These are phyloP conservation scores for Palythoa caribaeorum DNA, from an alignment of 92 coral and sea anemone species.

Conservation along the genomic window DNA sequence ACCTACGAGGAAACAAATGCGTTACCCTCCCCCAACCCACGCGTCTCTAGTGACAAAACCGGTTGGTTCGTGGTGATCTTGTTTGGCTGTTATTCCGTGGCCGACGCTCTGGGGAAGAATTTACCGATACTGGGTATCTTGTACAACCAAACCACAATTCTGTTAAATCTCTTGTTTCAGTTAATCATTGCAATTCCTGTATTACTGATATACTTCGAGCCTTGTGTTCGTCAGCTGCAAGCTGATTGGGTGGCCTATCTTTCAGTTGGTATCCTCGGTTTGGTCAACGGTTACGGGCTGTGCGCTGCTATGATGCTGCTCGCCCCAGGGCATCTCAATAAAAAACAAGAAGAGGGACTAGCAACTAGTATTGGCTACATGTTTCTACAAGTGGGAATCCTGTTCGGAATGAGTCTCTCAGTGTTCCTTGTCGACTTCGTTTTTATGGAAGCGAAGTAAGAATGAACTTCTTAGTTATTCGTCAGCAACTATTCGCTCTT, in stretches of 20 bases:
- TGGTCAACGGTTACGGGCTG: constrained; percentile 87
- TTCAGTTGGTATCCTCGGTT: constrained; percentile 77
- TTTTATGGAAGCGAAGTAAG: constrained; percentile 57
- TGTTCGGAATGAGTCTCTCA: constrained; percentile 75
- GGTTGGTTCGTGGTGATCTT: constrained; percentile 91
- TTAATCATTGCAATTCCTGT: constrained; percentile 84
- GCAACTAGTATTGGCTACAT: constrained; percentile 92
- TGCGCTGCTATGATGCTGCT: constrained; percentile 94
- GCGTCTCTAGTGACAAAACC: constrained; percentile 73
- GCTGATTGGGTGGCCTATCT: constrained; percentile 87
- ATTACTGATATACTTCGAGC: constrained; percentile 84
- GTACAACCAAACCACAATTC: constrained; percentile 78
- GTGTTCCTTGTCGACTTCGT: constrained; percentile 85
- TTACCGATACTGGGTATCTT: constrained; percentile 85
- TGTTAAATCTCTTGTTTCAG: constrained; percentile 79
- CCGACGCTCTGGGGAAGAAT: constrained; percentile 87
- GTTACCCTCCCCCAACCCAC: constrained; percentile 37
- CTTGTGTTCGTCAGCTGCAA: constrained; percentile 79
- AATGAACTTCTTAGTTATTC: too few relatives aligned
- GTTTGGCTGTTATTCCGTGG: constrained; percentile 88
- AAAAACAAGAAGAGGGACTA: constrained; percentile 82
- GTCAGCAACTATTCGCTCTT: too few relatives aligned
- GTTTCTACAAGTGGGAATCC: constrained; percentile 84
- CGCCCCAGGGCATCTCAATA: constrained; percentile 78
- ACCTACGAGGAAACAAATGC: neutral